Conservation (phyloP, 2,888 invertebrate species). For the Argyra leucocephala region DNA sequence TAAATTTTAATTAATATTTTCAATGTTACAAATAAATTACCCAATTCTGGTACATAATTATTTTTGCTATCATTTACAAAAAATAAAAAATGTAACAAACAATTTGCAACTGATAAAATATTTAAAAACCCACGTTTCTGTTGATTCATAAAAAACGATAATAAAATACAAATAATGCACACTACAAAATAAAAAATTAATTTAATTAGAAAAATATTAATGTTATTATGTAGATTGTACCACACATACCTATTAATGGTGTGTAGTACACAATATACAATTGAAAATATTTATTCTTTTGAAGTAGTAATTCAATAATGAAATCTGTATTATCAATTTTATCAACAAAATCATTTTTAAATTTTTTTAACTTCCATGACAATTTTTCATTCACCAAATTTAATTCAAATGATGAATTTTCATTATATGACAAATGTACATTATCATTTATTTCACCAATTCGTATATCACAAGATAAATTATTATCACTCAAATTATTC, state of each 20-base stretch:
- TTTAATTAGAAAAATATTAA: not conserved
- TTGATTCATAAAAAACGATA: slow-evolving; percentile 35
- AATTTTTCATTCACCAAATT: slow-evolving; percentile 25
- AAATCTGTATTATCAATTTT: slow-evolving; percentile 23
- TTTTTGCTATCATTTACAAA: not conserved
- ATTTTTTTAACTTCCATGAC: no score
- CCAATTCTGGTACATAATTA: not conserved
- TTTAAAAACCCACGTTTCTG: slow-evolving; percentile 34
- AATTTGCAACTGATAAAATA: slow-evolving; percentile 31
- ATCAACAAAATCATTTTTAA: slow-evolving; percentile 27
- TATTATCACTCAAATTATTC: slow-evolving; percentile 31
- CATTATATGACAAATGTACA: slow-evolving; percentile 27
- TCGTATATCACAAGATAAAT: slow-evolving; percentile 31
- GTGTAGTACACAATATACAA: not conserved
- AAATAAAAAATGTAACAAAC: not conserved
- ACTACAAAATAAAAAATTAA: slow-evolving; percentile 27
- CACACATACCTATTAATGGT: not conserved
- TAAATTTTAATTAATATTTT: no score
- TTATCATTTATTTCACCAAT: slow-evolving; percentile 24
- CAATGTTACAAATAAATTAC: not conserved
- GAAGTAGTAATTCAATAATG: not conserved
- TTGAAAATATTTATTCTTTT: slow-evolving; percentile 11
- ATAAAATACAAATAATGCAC: slow-evolving; percentile 30
- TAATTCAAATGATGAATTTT: not conserved
- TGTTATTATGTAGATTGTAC: not conserved